These are phyloP conservation scores for Lycorma delicatula DNA, from an alignment of 1,140 invertebrate species.

Conservation along the genomic window DNA sequence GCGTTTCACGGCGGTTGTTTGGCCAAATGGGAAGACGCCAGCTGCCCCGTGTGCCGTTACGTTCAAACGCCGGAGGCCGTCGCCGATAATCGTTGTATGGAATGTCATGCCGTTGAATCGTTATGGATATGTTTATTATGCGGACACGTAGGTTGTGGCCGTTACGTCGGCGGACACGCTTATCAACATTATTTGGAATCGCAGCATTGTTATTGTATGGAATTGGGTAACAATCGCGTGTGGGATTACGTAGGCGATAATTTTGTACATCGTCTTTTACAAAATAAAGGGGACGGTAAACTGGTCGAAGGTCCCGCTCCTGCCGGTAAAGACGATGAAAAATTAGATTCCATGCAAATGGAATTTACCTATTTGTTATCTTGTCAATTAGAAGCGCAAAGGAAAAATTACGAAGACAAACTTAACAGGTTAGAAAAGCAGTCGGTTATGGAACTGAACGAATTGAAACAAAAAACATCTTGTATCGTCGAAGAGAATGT, in stretches of 20 bases:
- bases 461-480: constrained; percentile 45
- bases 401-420: constrained; percentile 85
- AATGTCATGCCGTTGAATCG: constrained; percentile 70
- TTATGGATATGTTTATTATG: constrained; percentile 99
- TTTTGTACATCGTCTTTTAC: constrained; percentile 92
- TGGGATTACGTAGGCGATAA: constrained; percentile 98
- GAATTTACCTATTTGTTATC: constrained; percentile 97
- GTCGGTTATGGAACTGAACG: constrained; percentile 41
- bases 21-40: constrained; percentile 91
- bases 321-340: constrained; percentile 55
- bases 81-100: constrained; percentile 72
- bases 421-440: constrained; percentile 51
- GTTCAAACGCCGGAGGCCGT: constrained; percentile 88
- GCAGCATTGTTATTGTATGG: constrained; percentile 94
- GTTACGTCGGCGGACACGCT: constrained; percentile 65
- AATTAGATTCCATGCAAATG: constrained; percentile 85
- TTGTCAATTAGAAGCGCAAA: constrained; percentile 90
- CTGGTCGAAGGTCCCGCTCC: constrained; percentile 66
- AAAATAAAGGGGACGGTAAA: constrained; percentile 97
- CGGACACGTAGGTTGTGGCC: constrained; percentile 94
- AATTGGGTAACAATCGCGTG: constrained; percentile 89
- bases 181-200: constrained; percentile 86
- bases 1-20: constrained; percentile 93
- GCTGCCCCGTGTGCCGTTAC: constrained; percentile 63
- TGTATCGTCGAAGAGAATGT: constrained; percentile 34